These are phyloP conservation scores for Steinernema hermaphroditum DNA, from an alignment of 2,888 invertebrate genomes.

Conservation along the genomic window DNA sequence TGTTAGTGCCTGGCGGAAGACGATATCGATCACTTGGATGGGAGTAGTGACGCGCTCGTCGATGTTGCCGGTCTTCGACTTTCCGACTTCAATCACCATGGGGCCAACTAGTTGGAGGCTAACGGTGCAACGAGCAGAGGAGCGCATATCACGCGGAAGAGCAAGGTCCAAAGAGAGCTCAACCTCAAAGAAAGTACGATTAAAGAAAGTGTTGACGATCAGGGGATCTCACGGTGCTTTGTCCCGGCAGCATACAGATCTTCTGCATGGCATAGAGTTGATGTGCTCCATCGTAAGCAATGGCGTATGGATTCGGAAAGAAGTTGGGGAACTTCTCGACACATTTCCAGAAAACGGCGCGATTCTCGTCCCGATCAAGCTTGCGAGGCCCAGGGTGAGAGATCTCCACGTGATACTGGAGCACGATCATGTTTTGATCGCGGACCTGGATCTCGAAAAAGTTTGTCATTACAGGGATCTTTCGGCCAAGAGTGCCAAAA, in stretches of 20 bases:
- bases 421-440: constrained; percentile 51
- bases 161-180: constrained; percentile 51
- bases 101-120: constrained; percentile 55
- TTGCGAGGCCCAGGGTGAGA: constrained; percentile 58
- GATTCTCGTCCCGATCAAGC: constrained; percentile 59
- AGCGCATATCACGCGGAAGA: constrained; percentile 53
- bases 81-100: constrained; percentile 52
- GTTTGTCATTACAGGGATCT: constrained; percentile 55
- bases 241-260: neutral
- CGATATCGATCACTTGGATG: constrained; percentile 67
- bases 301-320: constrained; percentile 56
- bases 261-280: constrained; percentile 51
- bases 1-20: constrained; percentile 60
- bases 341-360: constrained; percentile 60
- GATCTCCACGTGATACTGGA: constrained; percentile 62
- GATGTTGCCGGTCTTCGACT: constrained; percentile 44
- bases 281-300: constrained; percentile 62
- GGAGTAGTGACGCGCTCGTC: constrained; percentile 58
- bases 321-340: constrained; percentile 49
- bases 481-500: constrained; percentile 51
- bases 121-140: constrained; percentile 51
- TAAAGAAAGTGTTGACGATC: neutral
- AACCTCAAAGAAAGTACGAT: constrained; percentile 26
- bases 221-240: neutral
- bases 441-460: constrained; percentile 56